Evolutionary conservation across 2,888 invertebrate species (phyloP).

Genomic region (Rhagonycha fulva): DNA sequence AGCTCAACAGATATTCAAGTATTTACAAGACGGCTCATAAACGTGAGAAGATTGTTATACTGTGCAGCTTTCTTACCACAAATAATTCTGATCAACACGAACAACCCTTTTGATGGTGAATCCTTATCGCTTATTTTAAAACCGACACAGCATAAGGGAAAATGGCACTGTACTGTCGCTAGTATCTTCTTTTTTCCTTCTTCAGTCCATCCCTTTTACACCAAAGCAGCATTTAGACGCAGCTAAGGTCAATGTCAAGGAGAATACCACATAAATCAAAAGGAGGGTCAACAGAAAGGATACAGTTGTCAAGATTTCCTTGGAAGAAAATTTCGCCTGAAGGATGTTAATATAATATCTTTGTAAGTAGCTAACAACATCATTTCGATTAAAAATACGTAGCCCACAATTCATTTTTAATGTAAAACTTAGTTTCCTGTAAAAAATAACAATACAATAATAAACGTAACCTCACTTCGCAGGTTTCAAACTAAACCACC

Average conservation of each 20-base stretch:
- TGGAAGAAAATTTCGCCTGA: conserved; percentile 61
- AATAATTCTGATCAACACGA: conserved; percentile 64
- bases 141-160: conserved; percentile 62
- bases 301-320: conserved; percentile 63
- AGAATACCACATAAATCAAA: neutral
- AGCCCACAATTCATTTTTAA: neutral
- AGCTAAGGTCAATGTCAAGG: conserved; percentile 36
- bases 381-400: conserved; percentile 20
- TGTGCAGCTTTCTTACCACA: too few relatives aligned
- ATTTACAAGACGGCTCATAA: too few relatives aligned
- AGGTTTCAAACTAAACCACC: neutral
- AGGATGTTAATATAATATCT: conserved; percentile 55
- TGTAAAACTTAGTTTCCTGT: neutral
- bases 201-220: conserved; percentile 57
- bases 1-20: too few relatives aligned
- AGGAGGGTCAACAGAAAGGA: conserved; percentile 51
- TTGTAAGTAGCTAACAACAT: conserved; percentile 35
- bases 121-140: conserved; percentile 67
- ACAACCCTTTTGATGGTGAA: conserved; percentile 81
- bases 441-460: neutral
- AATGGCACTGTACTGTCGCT: conserved; percentile 63
- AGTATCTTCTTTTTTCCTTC: conserved; percentile 61
- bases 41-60: too few relatives aligned
- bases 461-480: neutral
- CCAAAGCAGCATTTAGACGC: conserved; percentile 50